Conservation (phyloP, 2,797 vertebrate genomes). For the Syndactyla subalaris region DNA sequence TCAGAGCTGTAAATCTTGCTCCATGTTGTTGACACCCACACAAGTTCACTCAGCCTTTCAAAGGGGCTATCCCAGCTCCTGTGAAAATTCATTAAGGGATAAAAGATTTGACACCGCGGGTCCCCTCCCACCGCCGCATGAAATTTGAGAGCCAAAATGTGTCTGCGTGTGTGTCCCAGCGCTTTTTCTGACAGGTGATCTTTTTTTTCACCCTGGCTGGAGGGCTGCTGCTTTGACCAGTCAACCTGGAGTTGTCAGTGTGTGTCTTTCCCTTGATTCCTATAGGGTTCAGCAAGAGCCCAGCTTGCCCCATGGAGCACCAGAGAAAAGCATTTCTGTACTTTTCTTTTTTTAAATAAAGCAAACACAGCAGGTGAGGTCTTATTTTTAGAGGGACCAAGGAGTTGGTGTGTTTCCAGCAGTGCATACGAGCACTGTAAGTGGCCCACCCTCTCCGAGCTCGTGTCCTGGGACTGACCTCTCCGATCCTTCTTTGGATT, state of each 20-base stretch:
- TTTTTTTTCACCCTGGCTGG: constrained; percentile 19
- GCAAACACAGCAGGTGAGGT: constrained; percentile 64
- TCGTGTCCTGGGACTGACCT: constrained; percentile 62
- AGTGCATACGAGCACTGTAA: constrained; percentile 15
- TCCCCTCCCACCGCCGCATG: constrained; percentile 24
- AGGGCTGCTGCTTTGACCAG: constrained; percentile 42
- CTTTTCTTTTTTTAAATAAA: constrained; percentile 54
- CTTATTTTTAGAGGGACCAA: constrained; percentile 61
- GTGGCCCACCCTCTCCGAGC: constrained; percentile 33
- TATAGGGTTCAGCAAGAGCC: background rate
- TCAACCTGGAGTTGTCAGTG: constrained; percentile 4
- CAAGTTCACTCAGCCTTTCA: constrained; percentile 62
- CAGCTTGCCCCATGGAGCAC: background rate
- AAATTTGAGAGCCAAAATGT: constrained; percentile 52
- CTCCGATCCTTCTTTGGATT: constrained; percentile 12
- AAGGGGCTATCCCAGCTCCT: constrained; percentile 53
- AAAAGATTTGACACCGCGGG: constrained; percentile 40
- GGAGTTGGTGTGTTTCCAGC: constrained; percentile 52
- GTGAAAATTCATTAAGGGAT: constrained; percentile 67
- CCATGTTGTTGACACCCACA: constrained; percentile 55
- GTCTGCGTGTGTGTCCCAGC: constrained; percentile 44
- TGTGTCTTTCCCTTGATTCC: background rate
- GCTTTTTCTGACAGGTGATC: constrained; percentile 55
- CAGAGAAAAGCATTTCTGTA: constrained; percentile 22
- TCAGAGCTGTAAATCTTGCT: constrained; percentile 64